Percentiles rank a stretch among this genome's conserved stretches.
These are phyloP conservation scores for Elanoides forficatus DNA, from an alignment of 2,113 vertebrate species.

Conservation along the genomic window DNA sequence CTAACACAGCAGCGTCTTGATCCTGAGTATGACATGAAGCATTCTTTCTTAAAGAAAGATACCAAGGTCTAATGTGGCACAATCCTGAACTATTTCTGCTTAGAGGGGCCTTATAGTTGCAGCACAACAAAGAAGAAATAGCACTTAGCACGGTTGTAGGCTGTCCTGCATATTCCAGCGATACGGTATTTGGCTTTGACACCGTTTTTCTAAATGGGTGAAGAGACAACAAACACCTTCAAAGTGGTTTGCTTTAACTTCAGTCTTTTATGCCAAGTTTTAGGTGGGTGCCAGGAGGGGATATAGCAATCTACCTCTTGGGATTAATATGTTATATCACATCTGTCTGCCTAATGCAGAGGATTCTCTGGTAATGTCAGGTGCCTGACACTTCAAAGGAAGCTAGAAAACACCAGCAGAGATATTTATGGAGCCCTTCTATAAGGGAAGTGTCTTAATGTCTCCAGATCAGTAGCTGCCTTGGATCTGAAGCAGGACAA, in stretches of 20 bases:
- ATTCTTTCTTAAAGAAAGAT: background rate
- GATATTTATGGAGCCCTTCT: conserved; percentile 42
- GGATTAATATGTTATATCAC: conserved; percentile 26
- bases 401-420: conserved; percentile 6
- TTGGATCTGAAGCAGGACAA: conserved; percentile 25
- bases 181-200: background rate
- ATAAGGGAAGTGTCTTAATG: background rate
- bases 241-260: background rate
- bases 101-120: background rate
- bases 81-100: background rate
- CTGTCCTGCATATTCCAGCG: background rate
- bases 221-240: conserved; percentile 1
- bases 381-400: conserved; percentile 45
- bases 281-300: background rate
- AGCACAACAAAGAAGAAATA: background rate
- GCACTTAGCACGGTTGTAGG: background rate
- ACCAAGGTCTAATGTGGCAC: background rate
- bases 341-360: conserved; percentile 46
- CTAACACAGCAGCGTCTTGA: background rate
- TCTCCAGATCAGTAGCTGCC: conserved; percentile 13
- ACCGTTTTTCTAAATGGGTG: background rate
- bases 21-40: fast-evolving
- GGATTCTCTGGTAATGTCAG: conserved; percentile 25
- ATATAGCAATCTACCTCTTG: background rate
- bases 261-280: background rate